Conservation (phyloP, 30 jellyfish, hydroid and myxozoan genomes). For the Aurelia sp. region DNA sequence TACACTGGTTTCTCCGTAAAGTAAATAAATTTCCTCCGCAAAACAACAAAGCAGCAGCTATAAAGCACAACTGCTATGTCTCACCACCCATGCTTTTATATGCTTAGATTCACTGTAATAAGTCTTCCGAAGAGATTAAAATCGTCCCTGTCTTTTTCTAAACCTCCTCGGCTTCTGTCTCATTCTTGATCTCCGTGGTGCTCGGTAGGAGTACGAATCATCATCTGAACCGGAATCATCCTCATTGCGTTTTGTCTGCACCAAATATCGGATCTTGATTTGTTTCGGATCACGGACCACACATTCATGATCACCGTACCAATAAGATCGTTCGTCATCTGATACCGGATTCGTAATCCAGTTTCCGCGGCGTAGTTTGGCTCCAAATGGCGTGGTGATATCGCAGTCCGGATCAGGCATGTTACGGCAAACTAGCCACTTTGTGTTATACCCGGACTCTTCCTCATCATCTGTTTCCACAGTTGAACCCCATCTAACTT, state of each 20-base stretch:
- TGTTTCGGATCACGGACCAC: conserved; percentile 68
- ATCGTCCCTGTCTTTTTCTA: too few species aligned
- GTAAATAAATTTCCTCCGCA: too few species aligned
- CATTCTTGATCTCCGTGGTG: too few species aligned
- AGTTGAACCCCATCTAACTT: background rate
- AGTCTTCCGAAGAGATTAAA: too few species aligned
- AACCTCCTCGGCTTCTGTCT: too few species aligned
- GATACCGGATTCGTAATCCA: conserved; percentile 14
- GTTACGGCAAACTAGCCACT: background rate
- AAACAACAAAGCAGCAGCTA: too few species aligned
- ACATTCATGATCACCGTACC: conserved; percentile 30
- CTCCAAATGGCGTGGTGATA: conserved; percentile 65
- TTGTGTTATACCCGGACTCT: background rate
- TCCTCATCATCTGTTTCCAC: background rate
- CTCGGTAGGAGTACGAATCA: too few species aligned
- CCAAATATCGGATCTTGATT: conserved; percentile 66
- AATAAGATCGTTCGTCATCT: background rate
- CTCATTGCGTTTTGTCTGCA: background rate
- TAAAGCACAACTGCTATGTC: too few species aligned
- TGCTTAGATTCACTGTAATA: too few species aligned
- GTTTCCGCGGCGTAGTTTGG: conserved; percentile 38
- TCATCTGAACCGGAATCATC: too few species aligned
- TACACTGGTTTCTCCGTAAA: too few species aligned
- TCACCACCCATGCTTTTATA: too few species aligned
- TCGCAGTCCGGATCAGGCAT: conserved; percentile 56